Evolutionary conservation across 2,113 vertebrate species (phyloP).

Genomic region (Ammospiza caudacuta): DNA sequence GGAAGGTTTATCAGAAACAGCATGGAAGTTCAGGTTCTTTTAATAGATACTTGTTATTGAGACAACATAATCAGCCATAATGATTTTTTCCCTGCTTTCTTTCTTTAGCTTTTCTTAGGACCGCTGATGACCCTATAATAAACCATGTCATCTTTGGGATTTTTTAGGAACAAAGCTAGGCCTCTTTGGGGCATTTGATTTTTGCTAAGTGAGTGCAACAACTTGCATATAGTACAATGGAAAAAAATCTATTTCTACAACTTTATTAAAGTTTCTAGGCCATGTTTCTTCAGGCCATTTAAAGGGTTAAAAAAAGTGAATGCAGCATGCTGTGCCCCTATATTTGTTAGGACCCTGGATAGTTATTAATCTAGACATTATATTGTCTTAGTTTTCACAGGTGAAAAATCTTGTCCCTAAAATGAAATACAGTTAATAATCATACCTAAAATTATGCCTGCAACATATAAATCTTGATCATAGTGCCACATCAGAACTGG

Average conservation of each 20-base stretch:
- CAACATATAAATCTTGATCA: neutral
- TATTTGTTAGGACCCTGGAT: neutral
- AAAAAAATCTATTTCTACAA: neutral
- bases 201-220: neutral
- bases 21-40: constrained; percentile 47
- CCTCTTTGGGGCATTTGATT: neutral
- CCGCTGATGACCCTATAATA: neutral
- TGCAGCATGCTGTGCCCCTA: neutral
- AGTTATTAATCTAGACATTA: neutral
- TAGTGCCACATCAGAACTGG: neutral
- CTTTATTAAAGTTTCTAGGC: neutral
- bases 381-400: neutral
- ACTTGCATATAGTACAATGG: neutral
- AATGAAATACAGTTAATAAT: neutral
- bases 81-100: neutral
- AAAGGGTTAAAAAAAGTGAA: neutral
- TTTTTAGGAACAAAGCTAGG: neutral
- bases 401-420: neutral
- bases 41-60: constrained; percentile 60
- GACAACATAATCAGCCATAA: constrained; percentile 52
- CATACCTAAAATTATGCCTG: neutral
- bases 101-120: neutral
- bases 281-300: neutral
- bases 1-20: constrained; percentile 63
- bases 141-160: fast-evolving